phyloP scores from a whole-genome alignment of 2,113 vertebrate genomes.

The human region GRCh38 chr22:46862001-46862500 shows the following conservation, averaged over 20 bases:
- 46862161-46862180: neutral
- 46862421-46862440: neutral
- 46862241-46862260: neutral
- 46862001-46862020: neutral
- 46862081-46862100: neutral
- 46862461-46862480: neutral
- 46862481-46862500: neutral
- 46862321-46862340: neutral
- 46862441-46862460: neutral
- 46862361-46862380: neutral
- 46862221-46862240: neutral
- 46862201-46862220: neutral
- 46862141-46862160: accelerated
- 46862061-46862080: neutral
- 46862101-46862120: neutral
- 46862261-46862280: neutral
- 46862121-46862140: neutral
- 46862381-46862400: neutral
- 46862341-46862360: neutral
- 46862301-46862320: neutral
- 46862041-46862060: neutral
- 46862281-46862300: neutral
- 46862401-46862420: neutral
- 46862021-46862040: neutral
- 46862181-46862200: neutral